Conservation (phyloP, 1,140 invertebrate genomes). For the Drosophila nigromelanica region DNA sequence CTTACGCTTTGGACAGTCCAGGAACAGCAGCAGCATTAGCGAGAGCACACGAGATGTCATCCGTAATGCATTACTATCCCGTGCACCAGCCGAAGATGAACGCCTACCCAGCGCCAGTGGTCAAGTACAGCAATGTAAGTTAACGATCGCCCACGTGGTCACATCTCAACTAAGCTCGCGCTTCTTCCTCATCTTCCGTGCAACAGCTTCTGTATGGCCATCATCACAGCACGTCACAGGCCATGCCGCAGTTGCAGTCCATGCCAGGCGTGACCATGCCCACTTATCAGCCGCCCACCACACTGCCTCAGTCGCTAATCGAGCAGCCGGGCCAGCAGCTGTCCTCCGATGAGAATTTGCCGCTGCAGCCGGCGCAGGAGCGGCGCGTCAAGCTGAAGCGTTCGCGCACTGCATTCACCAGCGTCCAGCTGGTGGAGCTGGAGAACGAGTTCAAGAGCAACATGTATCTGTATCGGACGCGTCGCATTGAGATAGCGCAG, state of each 20-base stretch:
- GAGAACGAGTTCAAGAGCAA: constrained; percentile 85
- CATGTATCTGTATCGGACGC: constrained; percentile 91
- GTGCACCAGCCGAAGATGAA: constrained; percentile 66
- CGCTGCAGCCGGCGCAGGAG: constrained; percentile 52
- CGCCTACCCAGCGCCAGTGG: constrained; percentile 44
- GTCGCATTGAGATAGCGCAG: constrained; percentile 92
- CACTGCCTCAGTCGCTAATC: constrained; percentile 29
- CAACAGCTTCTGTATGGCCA: constrained; percentile 53
- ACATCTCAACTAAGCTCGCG: neutral
- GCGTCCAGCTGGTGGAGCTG: constrained; percentile 90
- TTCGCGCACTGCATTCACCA: constrained; percentile 92
- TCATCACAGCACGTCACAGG: constrained; percentile 30
- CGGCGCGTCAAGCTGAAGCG: constrained; percentile 70
- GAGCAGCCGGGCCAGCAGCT: constrained; percentile 50
- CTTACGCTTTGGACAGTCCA: constrained; percentile 45
- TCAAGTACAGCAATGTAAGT: constrained; percentile 69
- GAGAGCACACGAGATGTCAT: constrained; percentile 56
- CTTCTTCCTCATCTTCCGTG: no score
- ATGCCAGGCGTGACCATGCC: neutral
- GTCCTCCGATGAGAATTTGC: constrained; percentile 70
- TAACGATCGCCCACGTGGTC: neutral
- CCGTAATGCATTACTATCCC: constrained; percentile 81
- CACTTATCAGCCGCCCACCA: constrained; percentile 34
- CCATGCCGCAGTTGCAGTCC: constrained; percentile 25
- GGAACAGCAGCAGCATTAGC: constrained; percentile 16